phyloP scores from a whole-genome alignment of 2,113 vertebrate genomes.

The Rallus limicola region DNA sequence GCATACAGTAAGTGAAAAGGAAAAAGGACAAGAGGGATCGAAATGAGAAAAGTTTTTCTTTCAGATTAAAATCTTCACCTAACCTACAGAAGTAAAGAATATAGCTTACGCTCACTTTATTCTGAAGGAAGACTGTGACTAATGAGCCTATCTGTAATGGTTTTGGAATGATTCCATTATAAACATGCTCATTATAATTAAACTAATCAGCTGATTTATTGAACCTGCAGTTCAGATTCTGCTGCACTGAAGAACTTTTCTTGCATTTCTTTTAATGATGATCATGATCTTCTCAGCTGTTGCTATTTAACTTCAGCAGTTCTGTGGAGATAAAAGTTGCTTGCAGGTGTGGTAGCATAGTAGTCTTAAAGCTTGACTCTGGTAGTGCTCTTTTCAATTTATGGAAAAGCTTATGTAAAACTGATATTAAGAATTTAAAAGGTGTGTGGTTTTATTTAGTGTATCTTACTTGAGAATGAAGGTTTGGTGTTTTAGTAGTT shows the following conservation, averaged over 20 bases:
- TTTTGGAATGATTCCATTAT: slow-evolving; percentile 46
- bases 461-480: not conserved
- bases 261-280: slow-evolving; percentile 3
- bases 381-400: not conserved
- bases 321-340: not conserved
- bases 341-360: not conserved
- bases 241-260: not conserved
- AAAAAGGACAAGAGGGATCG: not conserved
- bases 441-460: fast-evolving
- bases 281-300: not conserved
- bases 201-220: slow-evolving; percentile 35
- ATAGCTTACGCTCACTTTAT: not conserved
- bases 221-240: not conserved
- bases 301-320: not conserved
- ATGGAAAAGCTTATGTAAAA: not conserved
- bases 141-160: slow-evolving; percentile 28
- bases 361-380: not conserved
- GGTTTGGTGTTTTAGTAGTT: not conserved
- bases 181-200: slow-evolving; percentile 62
- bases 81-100: slow-evolving; percentile 21
- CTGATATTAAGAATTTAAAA: not conserved
- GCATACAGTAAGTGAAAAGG: not conserved
- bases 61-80: slow-evolving; percentile 21
- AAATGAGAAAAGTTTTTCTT: slow-evolving; percentile 1
- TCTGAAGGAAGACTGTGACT: not conserved